Evolutionary conservation across 2,113 vertebrate species (phyloP).

Genomic region (Colaptes auratus): DNA sequence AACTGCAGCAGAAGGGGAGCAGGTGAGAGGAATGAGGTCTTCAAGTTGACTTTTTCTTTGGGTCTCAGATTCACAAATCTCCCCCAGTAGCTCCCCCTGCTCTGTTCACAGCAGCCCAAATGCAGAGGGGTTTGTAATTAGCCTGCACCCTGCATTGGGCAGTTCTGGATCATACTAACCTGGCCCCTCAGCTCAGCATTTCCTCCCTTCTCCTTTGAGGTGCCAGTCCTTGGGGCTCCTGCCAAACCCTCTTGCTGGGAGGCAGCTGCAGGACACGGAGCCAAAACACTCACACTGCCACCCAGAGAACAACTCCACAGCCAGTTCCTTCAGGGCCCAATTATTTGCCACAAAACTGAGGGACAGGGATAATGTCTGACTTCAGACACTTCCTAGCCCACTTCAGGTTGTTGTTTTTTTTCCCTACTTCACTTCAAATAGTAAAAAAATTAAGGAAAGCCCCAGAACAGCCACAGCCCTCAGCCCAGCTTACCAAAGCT

Average conservation of each 20-base stretch:
- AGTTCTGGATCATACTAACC: neutral
- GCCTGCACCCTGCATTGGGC: neutral
- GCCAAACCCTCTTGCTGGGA: slow-evolving; percentile 45
- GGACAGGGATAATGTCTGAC: neutral
- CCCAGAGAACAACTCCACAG: neutral
- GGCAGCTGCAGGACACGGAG: neutral
- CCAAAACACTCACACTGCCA: neutral
- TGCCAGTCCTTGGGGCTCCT: slow-evolving; percentile 39
- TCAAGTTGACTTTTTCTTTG: too few species aligned
- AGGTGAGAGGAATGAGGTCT: neutral
- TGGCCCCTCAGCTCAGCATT: neutral
- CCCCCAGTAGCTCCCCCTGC: neutral
- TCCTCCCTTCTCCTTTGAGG: neutral
- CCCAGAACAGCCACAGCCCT: too few species aligned
- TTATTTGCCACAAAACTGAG: slow-evolving; percentile 63
- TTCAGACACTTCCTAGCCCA: slow-evolving; percentile 38
- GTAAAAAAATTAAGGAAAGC: neutral
- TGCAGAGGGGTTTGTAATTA: neutral
- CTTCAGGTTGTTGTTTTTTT: neutral
- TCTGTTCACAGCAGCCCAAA: neutral
- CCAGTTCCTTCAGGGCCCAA: slow-evolving; percentile 68
- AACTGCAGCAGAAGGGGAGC: neutral
- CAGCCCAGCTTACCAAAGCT: neutral
- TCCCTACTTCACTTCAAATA: neutral
- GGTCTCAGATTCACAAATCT: too few species aligned